Evolutionary conservation across 2,888 invertebrate genomes (phyloP).

Genomic region (Cotesia congregata): DNA sequence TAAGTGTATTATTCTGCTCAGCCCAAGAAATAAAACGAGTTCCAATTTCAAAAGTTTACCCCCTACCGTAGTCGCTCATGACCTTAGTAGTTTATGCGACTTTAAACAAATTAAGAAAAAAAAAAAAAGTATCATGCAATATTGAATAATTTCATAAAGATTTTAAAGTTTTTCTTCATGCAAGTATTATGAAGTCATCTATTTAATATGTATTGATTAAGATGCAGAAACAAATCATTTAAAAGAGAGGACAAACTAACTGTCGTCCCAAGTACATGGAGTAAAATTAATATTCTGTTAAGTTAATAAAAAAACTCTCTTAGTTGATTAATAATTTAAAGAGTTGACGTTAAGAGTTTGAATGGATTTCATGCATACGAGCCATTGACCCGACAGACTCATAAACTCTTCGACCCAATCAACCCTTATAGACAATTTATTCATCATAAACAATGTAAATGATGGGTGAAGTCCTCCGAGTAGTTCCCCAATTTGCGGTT

Average conservation of each 20-base stretch:
- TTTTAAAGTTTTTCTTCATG: too few relatives aligned
- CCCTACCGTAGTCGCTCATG: too few relatives aligned
- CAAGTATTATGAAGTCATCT: too few relatives aligned
- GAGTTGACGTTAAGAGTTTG: slow-evolving; percentile 20
- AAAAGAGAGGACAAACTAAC: not conserved
- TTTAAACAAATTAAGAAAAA: too few relatives aligned
- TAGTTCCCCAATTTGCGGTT: slow-evolving; percentile 18
- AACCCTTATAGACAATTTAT: slow-evolving; percentile 52
- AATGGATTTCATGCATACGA: slow-evolving; percentile 26
- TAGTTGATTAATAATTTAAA: slow-evolving; percentile 26
- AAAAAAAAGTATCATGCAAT: too few relatives aligned
- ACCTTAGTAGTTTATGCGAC: too few relatives aligned
- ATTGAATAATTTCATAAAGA: too few relatives aligned
- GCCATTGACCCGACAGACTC: slow-evolving; percentile 40
- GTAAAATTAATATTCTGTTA: not conserved
- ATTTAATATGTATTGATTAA: too few relatives aligned
- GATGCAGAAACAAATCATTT: too few relatives aligned
- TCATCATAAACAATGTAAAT: slow-evolving; percentile 55
- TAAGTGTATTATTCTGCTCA: too few relatives aligned
- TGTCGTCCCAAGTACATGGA: not conserved
- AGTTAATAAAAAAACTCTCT: slow-evolving; percentile 13
- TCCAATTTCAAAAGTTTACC: too few relatives aligned
- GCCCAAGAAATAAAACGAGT: too few relatives aligned
- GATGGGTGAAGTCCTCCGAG: slow-evolving; percentile 44
- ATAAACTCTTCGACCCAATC: slow-evolving; percentile 35